Base-by-base conservation (phyloP, 2,888 invertebrate species). In the Netelia virgata region DNA sequence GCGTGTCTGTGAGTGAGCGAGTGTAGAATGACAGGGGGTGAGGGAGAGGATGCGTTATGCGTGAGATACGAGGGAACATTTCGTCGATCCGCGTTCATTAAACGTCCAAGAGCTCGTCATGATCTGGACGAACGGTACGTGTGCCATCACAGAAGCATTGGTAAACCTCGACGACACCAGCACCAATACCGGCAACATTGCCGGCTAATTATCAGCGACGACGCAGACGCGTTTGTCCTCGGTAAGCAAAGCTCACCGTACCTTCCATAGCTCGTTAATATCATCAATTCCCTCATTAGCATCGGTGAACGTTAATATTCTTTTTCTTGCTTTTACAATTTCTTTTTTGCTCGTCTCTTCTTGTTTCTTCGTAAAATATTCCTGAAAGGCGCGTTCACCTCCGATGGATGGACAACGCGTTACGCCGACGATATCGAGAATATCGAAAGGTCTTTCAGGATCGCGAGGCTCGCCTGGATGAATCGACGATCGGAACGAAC, bases 281-380 rank as follows among this genome's bases (percentile, higher is more conserved):
- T 79, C 75, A 79, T 79, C 66, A 74, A 72, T 28, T 66, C 18
- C 75, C 53, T 76, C 82, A 74, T 85, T 76, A 82, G 20, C 82
- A 82, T 79, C 72, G 85, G 41, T 57, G 55, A 63, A 50, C 14
- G 59, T 36, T 64, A 50, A 81, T 69, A 59, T 43, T 78, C 47
- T 63, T 28, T 5, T 69, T 28, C 28, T 5, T 28, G 5, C 0
- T 28, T 28, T 28, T 28, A 0, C 28, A 28, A 28, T 28, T 28
- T 28, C 5, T 5, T 28, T 5, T 28, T n/a, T n/a, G n/a, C 28
- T 57, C 18, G 18, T 57, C 6, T 3, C 10, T 47, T 47, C 11
- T 11, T 11, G 6, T 47, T 47, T 47, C 14, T n/a, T n/a, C n/a
- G n/a, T n/a, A n/a, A 14, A 47, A 47, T 47, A 14, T 47, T 47